Evolutionary conservation across 2,888 invertebrate genomes (phyloP).

Genomic region (Drosophila mercatorum): DNA sequence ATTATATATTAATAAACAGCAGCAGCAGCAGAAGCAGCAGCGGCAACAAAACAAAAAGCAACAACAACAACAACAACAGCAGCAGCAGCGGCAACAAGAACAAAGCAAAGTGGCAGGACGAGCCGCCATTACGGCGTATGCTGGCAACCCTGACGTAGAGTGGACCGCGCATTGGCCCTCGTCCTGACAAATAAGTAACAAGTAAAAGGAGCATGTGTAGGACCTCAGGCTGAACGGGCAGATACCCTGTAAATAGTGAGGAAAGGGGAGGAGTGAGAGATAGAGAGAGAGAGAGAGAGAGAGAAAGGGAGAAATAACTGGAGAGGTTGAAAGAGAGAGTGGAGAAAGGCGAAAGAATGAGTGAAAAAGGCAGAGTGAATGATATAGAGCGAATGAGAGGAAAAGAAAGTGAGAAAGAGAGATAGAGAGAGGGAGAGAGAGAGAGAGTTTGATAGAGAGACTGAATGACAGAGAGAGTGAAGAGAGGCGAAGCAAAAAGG

Average conservation of each 20-base stretch:
- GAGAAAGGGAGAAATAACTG: not conserved
- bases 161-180: conserved; percentile 20
- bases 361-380: not conserved
- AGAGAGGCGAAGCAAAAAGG: no score
- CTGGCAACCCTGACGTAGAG: conserved; percentile 63
- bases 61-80: no score
- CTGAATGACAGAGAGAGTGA: no score
- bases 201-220: not conserved
- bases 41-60: no score
- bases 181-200: conserved; percentile 11
- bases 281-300: not conserved
- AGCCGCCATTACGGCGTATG: conserved; percentile 74
- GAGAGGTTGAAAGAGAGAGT: not conserved
- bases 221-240: no score
- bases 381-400: not conserved
- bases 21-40: conserved; percentile 24
- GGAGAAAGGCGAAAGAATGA: no score
- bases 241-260: conserved; percentile 5
- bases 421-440: no score
- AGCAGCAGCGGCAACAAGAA: conserved; percentile 36
- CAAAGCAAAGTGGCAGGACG: conserved; percentile 62
- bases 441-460: no score
- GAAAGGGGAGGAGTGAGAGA: not conserved
- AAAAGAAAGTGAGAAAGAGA: no score
- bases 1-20: conserved; percentile 73